A percentile compares a stretch with the other conserved stretches of the same genome.
phyloP scores from a whole-genome alignment of 2,113 vertebrate genomes.

The Cyprinodon brontotheroides region DNA sequence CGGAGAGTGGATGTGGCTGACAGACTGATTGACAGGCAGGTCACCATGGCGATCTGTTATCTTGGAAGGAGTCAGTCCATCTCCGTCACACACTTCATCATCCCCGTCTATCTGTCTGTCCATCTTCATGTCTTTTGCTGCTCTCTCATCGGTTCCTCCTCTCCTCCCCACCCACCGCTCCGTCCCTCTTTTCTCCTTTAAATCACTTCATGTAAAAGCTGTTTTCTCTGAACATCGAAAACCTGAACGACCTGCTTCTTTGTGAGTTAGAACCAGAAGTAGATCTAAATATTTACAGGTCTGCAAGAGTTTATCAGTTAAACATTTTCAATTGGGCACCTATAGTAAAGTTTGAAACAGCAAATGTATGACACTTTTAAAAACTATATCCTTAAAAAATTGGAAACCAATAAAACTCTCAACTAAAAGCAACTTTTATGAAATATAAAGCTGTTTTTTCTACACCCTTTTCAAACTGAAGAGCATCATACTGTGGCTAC shows the following conservation, averaged over 20 bases:
- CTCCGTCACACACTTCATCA: conserved; percentile 44
- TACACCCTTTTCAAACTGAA: background rate
- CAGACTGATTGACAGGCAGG: conserved; percentile 71
- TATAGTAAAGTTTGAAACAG: background rate
- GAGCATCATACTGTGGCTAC: background rate
- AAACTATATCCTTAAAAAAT: background rate
- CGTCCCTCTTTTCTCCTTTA: background rate
- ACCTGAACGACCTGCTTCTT: background rate
- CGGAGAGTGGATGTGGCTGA: conserved; percentile 68
- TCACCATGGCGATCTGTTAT: conserved; percentile 65
- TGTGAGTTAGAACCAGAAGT: background rate
- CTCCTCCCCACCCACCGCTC: conserved; percentile 2
- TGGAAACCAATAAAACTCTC: too few relatives aligned
- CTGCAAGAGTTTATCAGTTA: background rate
- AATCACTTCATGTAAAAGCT: background rate
- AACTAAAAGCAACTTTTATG: too few relatives aligned
- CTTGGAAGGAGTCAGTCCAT: conserved; percentile 33
- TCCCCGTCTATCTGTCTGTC: conserved; percentile 52
- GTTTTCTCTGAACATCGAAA: background rate
- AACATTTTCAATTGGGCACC: background rate
- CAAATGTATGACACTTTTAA: background rate
- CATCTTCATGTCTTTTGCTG: conserved; percentile 56
- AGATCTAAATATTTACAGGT: background rate
- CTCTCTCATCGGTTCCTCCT: conserved; percentile 55
- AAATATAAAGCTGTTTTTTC: background rate